Evolutionary conservation across 2,888 invertebrate genomes (phyloP), one percentile per base, ranked within the genome.

Genomic region (Phortica magna): DNA sequence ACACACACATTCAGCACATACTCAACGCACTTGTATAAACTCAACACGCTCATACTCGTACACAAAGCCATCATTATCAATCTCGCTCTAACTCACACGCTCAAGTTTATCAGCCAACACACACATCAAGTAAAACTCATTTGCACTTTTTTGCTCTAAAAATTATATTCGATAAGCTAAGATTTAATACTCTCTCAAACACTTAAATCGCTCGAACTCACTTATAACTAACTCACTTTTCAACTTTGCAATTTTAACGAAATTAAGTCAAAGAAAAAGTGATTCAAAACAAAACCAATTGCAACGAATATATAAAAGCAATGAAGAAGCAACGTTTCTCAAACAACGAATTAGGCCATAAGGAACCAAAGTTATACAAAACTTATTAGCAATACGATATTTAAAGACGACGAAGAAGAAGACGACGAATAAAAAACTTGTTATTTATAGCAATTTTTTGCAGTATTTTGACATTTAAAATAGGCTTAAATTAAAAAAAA

Each of bases 291-390:
- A 53, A 86, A 85, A 85, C 83, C 88, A 86, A 86, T 88, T 71
- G 88, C 89, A 90, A 90, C 88, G 87, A 91, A 90, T 88, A 89
- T 88, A 81, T 84, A 91, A 84, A 89, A 87, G 89, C 86, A 90
- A 90, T 86, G 41, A 86, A 87, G 83, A 91, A 91, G 92, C 92
- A 92, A 92, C 90, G 92, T 92, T 92, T 92, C 92, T 90, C 89
- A 92, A 87, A 92, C 92, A 92, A 92, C 92, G 92, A 92, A 92
- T 90, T 92, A 92, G 91, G 80, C 87, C 84, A 75, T 91, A 91
- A 91, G 91, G 85, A 84, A 83, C 79, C 79, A 80, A 76, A 64
- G 42, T 72, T 43, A 55, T 64, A 67, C 42, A 48, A 7, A 72
- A 48, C n/a, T n/a, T 64, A 74, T 43, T 19, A 42, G 55, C 1